Base-by-base conservation (phyloP, 2,888 invertebrate species). In the Mayetiola destructor region DNA sequence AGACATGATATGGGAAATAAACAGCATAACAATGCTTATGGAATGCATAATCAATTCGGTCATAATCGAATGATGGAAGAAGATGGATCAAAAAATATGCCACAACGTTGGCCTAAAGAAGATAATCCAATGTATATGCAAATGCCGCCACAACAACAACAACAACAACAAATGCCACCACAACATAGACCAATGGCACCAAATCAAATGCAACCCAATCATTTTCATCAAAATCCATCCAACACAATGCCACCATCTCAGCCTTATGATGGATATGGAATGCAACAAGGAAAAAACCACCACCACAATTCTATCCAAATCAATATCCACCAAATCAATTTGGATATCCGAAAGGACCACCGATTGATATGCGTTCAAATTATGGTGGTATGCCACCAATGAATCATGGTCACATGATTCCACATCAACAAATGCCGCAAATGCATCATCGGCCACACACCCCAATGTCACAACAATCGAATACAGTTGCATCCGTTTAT, bases 241-340 rank as follows among this genome's bases (percentile, higher is more conserved):
- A n/a, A n/a, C n/a, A n/a, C n/a, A n/a, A n/a, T 12, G 12, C 21
- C 9, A 3, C 27, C 6, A 27, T 23, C 2, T 27, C 48, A n/a
- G 16, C 9, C 9, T 16, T 4, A 14, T 48, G 48, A 27, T 48
- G 48, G 48, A 48, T n/a, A n/a, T n/a, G n/a, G n/a, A n/a, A n/a
- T n/a, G n/a, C n/a, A n/a, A n/a, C n/a, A n/a, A n/a, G n/a, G n/a
- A n/a, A n/a, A n/a, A n/a, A n/a, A n/a, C 62, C 63, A 40, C 66
- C 69, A 42, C 66, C 68, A 6, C 68, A 73, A 32, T 73, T 67
- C 62, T 70, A 70, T 52, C 70, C 69, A 61, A 69, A 66, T 18
- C 68, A 64, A 56, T 68, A 64, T 32, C 68, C 71, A 52, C 69
- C 69, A 10, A 37, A 32, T 20, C 21, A n/a, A 42, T 32, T 21